Base-by-base conservation (phyloP, 1,140 invertebrate genomes). In the Lepidurus packardi region DNA sequence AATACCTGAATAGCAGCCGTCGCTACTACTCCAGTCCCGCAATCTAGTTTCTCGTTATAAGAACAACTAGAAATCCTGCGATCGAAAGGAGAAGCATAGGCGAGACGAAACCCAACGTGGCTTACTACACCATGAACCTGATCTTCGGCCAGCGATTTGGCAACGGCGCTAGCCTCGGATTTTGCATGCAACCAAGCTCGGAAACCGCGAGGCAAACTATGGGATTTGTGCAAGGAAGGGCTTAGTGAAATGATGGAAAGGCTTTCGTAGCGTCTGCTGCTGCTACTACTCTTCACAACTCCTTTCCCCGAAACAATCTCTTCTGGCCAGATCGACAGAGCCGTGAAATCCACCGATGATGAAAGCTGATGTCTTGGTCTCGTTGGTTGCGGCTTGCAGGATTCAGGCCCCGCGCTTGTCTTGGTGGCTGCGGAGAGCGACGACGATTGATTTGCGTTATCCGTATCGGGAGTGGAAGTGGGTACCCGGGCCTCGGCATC, bases 41-140 rank as follows among this genome's bases (percentile, higher is more conserved):
- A 65, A 65, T 65, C 53, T 65, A 7, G 53, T 65, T 65, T 65
- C 53, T 65, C 53, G 53, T 65, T 65, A 65, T 21, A 21, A 65
- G 53, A 65, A 65, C 16, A 65, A 21, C 53, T 16, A 6, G 53
- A 65, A 21, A 65, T 13, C 21, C 21, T n/a, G 5, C 53, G 53
- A 65, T 65, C 53, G 53, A 65, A 65, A 65, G 16, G 16, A n/a
- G 53, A 21, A 16, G 53, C 53, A 65, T n/a, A 65, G 53, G 53
- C 21, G 21, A 21, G n/a, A 65, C 4, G 53, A n/a, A 21, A n/a
- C 16, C 53, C 21, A 7, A 16, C 53, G 21, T 16, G 16, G 21
- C 21, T 1, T 13, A 21, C 6, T 16, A 13, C 53, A 9, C 16
- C 7, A 16, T 65, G 21, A 65, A 65, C 21, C 16, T 21, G 53